phyloP scores from a whole-genome alignment of 2,113 vertebrate species.

The Cinclus cinclus region DNA sequence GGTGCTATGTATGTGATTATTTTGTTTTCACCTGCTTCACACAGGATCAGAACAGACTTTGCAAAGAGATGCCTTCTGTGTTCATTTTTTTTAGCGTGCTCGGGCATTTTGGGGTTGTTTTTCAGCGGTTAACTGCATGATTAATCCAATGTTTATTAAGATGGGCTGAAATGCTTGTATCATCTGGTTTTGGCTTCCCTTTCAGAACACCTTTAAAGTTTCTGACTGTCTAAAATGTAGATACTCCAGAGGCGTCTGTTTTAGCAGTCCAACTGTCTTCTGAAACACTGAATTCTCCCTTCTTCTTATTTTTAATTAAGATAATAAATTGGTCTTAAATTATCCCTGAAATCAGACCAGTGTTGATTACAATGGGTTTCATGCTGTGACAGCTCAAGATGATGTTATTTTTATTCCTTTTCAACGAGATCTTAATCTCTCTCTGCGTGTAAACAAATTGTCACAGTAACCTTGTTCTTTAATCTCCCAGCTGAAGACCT shows the following conservation, averaged over 20 bases:
- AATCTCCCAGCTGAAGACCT: slow-evolving; percentile 81
- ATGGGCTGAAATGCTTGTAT: not conserved
- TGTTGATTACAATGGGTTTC: slow-evolving; percentile 96
- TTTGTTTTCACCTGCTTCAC: not conserved
- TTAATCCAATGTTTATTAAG: not conserved
- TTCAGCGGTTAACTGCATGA: not conserved
- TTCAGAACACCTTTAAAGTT: slow-evolving; percentile 9
- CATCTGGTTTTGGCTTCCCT: not conserved
- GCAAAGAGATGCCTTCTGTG: not conserved
- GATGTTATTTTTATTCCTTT: slow-evolving; percentile 87
- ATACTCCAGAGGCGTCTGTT: slow-evolving; percentile 10
- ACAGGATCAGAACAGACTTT: not conserved
- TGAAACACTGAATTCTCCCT: slow-evolving; percentile 71
- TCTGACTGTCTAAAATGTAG: not conserved
- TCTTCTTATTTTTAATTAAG: slow-evolving; percentile 86
- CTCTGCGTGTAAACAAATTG: slow-evolving; percentile 86
- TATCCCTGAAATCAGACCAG: slow-evolving; percentile 99
- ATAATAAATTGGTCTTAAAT: slow-evolving; percentile 99
- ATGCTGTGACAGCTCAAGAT: slow-evolving; percentile 92
- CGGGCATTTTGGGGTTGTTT: not conserved
- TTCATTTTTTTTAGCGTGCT: not conserved
- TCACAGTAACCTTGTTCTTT: slow-evolving; percentile 84
- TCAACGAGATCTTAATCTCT: slow-evolving; percentile 88
- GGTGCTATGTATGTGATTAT: not conserved
- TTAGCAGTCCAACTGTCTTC: slow-evolving; percentile 61